These are phyloP conservation scores for Polymixis lichenea DNA, from an alignment of 2,888 invertebrate species.

Conservation along the genomic window DNA sequence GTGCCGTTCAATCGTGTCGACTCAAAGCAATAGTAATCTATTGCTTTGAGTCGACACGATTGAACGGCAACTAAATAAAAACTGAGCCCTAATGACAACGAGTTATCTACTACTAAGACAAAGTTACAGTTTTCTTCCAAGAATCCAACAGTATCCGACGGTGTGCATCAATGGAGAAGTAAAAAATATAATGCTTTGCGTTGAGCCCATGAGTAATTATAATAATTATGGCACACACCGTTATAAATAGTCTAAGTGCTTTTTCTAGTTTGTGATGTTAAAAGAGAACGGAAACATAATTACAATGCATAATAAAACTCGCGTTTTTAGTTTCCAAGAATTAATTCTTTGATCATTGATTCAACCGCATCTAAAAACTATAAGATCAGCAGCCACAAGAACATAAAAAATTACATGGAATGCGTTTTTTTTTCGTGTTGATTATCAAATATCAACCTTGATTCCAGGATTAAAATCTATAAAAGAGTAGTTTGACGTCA, in stretches of 20 bases:
- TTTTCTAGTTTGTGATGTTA: slow-evolving; percentile 34
- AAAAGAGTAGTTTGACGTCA: slow-evolving; percentile 84
- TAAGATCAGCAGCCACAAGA: slow-evolving; percentile 62
- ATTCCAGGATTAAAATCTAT: slow-evolving; percentile 75
- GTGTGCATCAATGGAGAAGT: slow-evolving; percentile 13
- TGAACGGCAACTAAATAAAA: slow-evolving; percentile 9
- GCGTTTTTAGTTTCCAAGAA: slow-evolving; percentile 32
- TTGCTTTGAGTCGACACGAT: slow-evolving; percentile 10
- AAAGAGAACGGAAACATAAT: slow-evolving; percentile 33
- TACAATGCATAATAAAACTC: slow-evolving; percentile 34
- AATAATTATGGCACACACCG: slow-evolving; percentile 35
- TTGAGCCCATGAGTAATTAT: slow-evolving; percentile 36
- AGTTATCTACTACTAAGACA: slow-evolving; percentile 12
- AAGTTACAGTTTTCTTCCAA: slow-evolving; percentile 23
- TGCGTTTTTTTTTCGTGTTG: slow-evolving; percentile 62
- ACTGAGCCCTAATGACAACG: background rate
- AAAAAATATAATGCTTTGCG: slow-evolving; percentile 36
- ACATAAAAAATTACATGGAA: slow-evolving; percentile 61
- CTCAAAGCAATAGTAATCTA: too few relatives aligned
- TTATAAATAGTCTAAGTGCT: slow-evolving; percentile 24
- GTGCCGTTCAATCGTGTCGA: too few relatives aligned
- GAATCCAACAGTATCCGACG: slow-evolving; percentile 27
- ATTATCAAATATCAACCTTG: slow-evolving; percentile 71
- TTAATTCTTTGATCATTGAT: slow-evolving; percentile 37
- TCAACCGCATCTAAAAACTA: slow-evolving; percentile 50